Base-by-base conservation (phyloP, 1,140 invertebrate species). In the Penaeus vannamei region DNA sequence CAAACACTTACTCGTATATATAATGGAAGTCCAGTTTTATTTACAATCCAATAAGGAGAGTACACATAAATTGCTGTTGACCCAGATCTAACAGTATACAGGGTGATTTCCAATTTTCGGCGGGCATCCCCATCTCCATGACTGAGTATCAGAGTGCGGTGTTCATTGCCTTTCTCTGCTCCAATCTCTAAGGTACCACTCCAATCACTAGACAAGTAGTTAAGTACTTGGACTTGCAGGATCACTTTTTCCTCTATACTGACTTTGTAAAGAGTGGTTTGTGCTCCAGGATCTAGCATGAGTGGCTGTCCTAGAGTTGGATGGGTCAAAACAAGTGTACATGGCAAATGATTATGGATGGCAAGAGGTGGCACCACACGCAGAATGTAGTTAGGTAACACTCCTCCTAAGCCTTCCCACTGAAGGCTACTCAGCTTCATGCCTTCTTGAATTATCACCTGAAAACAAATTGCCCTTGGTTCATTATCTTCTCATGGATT, bases 1-100 rank as follows among this genome's bases (percentile, higher is more conserved):
- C 36, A 85, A 72, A 17, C 23, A 82, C 84, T 90, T 66, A 90
- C 84, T n/a, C 84, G 76, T 66, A 90, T 81, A 59, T 81, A 81
- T 84, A 98, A 92, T 26, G 96, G 95, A 90, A 97, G 93, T 32
- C 95, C 95, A 12, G 97, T 97, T 93, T 98, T 97, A 93, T 98
- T 98, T 69, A 98, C 95, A 92, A 98, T 95, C 97, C 97, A 98
- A 93, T 97, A 98, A 4, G 97, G 97, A 22, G 96, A 95, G 92
- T 96, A 96, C 64, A 98, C 93, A 88, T 95, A 95, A 61, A 97
- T 92, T 84, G 95, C 94, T 92, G 94, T 94, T 89, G 94, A 94
- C 86, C 94, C 94, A n/a, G 93, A 93, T 84, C 94, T 93, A 32
- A 95, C 94, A 20, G 96, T 93, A 92, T 95, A 95, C 23, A 96